phyloP scores from a whole-genome alignment of 1,140 invertebrate genomes.

The Rhopalosiphum padi region DNA sequence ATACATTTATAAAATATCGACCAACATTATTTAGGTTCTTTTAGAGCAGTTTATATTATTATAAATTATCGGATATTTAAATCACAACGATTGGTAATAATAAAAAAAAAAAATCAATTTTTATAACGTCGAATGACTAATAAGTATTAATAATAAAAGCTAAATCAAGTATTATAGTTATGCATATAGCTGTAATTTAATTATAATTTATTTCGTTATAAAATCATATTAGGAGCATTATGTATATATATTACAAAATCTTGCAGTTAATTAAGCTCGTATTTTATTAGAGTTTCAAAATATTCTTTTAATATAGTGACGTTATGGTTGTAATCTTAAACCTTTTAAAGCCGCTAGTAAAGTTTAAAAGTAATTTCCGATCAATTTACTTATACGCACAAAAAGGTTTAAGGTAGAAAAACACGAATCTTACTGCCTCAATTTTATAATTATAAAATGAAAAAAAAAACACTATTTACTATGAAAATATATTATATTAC shows the following conservation, averaged over 20 bases:
- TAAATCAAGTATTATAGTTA: neutral
- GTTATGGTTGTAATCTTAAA: neutral
- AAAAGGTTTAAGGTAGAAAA: neutral
- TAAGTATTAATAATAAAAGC: neutral
- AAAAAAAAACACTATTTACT: neutral
- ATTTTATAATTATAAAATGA: neutral
- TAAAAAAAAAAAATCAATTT: neutral
- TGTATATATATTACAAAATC: neutral
- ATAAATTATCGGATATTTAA: neutral
- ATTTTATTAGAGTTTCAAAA: neutral
- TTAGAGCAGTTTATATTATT: neutral
- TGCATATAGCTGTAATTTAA: neutral
- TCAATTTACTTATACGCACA: neutral
- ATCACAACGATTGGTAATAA: neutral
- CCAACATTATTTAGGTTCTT: neutral
- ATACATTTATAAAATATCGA: neutral
- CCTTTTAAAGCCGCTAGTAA: neutral
- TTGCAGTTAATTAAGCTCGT: neutral
- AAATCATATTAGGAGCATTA: neutral
- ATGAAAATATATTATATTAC: neutral
- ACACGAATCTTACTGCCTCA: neutral
- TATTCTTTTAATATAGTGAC: neutral
- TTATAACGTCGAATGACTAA: neutral
- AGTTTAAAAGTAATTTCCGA: neutral
- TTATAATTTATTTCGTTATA: neutral